phyloP scores from a whole-genome alignment of 2,888 invertebrate species.

The Cinara cedri region DNA sequence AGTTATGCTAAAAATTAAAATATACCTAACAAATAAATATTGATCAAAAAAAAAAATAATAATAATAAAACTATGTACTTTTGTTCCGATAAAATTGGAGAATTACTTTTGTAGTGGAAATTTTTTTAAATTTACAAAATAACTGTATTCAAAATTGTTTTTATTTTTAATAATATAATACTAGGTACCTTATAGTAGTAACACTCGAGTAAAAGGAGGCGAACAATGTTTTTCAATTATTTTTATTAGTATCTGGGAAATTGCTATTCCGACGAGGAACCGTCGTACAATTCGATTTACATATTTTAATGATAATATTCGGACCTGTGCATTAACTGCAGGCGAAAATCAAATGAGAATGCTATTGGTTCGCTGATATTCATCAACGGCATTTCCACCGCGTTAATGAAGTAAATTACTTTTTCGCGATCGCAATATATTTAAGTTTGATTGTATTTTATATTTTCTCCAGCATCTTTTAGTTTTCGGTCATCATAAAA shows the following conservation, averaged over 20 bases:
- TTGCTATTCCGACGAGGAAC: neutral
- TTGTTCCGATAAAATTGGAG: no score
- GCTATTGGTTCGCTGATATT: neutral
- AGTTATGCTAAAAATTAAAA: no score
- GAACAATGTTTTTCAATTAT: neutral
- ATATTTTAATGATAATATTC: neutral
- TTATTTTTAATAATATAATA: no score
- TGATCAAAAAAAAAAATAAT: no score
- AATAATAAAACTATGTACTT: no score
- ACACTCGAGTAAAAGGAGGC: neutral
- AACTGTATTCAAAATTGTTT: no score
- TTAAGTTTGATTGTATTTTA: no score
- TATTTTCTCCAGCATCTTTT: neutral
- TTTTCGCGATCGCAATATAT: neutral
- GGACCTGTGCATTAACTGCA: neutral
- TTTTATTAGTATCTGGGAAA: neutral
- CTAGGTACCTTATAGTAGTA: no score
- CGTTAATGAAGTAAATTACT: neutral
- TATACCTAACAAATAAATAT: no score
- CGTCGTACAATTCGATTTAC: neutral
- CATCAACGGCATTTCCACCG: neutral
- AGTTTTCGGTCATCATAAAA: no score
- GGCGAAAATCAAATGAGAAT: neutral
- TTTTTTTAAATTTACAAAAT: no score
- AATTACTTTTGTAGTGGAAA: no score